A percentile compares a stretch with the other conserved stretches of the same genome.
Evolutionary conservation across 92 coral and sea anemone species (phyloP).

Genomic region (Parazoanthus atlanticus): DNA sequence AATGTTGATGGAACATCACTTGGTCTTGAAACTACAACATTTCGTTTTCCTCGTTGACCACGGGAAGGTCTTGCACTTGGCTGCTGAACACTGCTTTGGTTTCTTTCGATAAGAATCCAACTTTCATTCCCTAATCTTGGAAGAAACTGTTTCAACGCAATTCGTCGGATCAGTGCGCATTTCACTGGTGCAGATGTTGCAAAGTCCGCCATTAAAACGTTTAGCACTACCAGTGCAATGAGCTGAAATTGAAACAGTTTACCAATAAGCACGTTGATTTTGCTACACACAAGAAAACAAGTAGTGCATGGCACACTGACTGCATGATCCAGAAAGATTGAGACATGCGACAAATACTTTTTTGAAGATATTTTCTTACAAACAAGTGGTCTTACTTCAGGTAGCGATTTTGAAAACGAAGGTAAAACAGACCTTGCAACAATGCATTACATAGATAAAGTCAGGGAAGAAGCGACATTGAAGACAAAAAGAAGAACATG

Average conservation of each 20-base stretch:
- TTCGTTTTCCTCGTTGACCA: neutral
- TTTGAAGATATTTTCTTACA: too few relatives aligned
- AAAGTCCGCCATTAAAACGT: neutral
- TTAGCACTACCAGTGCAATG: neutral
- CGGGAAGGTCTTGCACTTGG: neutral
- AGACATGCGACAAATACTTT: too few relatives aligned
- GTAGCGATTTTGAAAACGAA: too few relatives aligned
- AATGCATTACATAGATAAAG: too few relatives aligned
- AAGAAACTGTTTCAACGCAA: neutral
- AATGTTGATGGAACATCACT: conserved; percentile 27
- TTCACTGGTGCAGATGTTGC: neutral
- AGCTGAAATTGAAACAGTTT: neutral
- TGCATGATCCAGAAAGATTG: too few relatives aligned
- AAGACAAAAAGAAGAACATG: too few relatives aligned
- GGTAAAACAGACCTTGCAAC: too few relatives aligned
- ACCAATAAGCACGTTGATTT: neutral
- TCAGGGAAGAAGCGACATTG: too few relatives aligned
- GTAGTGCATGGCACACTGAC: too few relatives aligned
- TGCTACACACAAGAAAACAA: too few relatives aligned
- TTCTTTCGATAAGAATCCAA: neutral
- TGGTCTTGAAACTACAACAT: neutral
- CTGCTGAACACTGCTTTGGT: neutral
- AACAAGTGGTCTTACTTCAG: too few relatives aligned
- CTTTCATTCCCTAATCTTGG: neutral
- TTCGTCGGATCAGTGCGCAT: neutral